Percentiles rank a stretch among this genome's conserved stretches.
Evolutionary conservation across 2,797 vertebrate species (phyloP).

Genomic region (Halcyon leucocephala): DNA sequence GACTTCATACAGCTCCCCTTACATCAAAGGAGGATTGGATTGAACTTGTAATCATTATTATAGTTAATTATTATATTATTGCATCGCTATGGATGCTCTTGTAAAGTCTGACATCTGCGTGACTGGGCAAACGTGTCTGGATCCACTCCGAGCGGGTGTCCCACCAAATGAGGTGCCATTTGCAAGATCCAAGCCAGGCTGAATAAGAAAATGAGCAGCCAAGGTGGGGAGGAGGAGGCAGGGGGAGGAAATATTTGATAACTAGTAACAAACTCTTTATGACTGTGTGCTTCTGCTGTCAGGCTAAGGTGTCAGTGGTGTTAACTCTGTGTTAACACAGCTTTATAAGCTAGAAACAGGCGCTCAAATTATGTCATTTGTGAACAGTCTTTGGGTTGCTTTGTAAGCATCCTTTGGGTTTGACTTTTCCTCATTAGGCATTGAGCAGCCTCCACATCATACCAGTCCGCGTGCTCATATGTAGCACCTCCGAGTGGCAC

Average conservation of each 20-base stretch:
- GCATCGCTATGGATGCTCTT: background rate
- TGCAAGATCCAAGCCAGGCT: background rate
- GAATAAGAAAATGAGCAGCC: background rate
- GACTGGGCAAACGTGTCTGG: background rate
- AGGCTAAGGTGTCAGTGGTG: accelerated
- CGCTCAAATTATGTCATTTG: background rate
- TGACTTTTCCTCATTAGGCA: background rate
- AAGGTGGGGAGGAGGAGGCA: background rate
- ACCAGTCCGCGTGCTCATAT: background rate
- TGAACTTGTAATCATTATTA: background rate
- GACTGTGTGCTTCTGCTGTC: background rate
- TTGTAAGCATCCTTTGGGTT: background rate
- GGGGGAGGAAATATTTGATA: background rate
- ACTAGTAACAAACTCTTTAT: background rate
- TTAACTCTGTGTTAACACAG: background rate
- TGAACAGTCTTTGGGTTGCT: background rate
- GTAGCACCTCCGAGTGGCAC: background rate
- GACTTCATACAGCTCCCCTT: background rate
- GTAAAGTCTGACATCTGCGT: background rate
- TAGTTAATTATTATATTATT: background rate
- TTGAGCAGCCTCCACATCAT: background rate
- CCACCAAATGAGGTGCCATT: background rate
- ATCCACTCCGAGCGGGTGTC: background rate
- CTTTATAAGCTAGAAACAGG: background rate
- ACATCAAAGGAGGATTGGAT: background rate